Base-by-base conservation (phyloP, 2,113 vertebrate genomes). In the Mobula birostris region DNA sequence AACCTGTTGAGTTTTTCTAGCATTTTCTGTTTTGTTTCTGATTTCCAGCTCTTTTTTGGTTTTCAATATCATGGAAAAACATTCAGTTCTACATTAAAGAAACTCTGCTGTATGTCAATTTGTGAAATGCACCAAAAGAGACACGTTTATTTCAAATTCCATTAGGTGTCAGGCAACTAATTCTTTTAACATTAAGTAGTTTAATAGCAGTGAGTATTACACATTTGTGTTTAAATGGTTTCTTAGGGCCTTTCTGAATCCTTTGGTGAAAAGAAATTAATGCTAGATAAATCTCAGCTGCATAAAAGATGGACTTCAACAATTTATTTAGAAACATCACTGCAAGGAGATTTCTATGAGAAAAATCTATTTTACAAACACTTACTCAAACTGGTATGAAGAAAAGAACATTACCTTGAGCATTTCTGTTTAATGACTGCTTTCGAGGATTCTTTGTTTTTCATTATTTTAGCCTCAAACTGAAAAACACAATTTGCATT, bases 381-480 rank as follows among this genome's bases (percentile, higher is more conserved):
- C 5, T 66, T 6, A 11, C 11, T 66, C 11, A 66, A 72, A 72
- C 72, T 74, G 19, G 5, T 74, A 24, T 21, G 72, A 74, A 76
- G 4, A 90, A 77, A 56, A 17, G 2, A 63, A 95, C 93, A 97
- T 98, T 96, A 99, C 99, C 98, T 98, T 94, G 97, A 97, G 96
- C 97, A 97, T 95, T 97, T 97, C 96, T 99, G 98, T 95, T 98
- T 98, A 94, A 97, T 95, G 96, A 94, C 95, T 87, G 96, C 94
- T 95, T 96, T 98, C 85, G 96, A 96, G 29, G 95, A 94, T 32
- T 94, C 95, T 95, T 96, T 97, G 48, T 93, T 94, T 97, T 97
- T 99, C 24, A 94, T 5, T 94, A 98, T 96, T 95, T 96, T 95
- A 94, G 97, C 96, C 96, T 98, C 98, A 97, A 98, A 98, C 99